Percentiles rank a stretch among this genome's conserved stretches.
phyloP scores from a whole-genome alignment of 2,797 vertebrate species.

The Falco cherrug region DNA sequence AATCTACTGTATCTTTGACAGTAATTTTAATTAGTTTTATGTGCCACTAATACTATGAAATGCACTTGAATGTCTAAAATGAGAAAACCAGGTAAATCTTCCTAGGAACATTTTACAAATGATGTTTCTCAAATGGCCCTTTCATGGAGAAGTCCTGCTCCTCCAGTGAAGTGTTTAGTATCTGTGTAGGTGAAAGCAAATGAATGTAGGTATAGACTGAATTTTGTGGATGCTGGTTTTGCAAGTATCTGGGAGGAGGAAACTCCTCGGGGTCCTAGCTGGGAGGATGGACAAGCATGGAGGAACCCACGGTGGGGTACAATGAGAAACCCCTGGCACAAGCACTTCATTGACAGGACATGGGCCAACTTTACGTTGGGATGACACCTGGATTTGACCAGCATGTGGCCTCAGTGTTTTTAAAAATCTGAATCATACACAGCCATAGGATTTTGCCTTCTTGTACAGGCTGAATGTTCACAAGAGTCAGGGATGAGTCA shows the following conservation, averaged over 20 bases:
- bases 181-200: not conserved
- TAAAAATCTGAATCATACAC: not conserved
- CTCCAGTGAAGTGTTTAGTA: not conserved
- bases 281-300: not conserved
- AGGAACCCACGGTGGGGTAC: fast-evolving
- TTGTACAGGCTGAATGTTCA: not conserved
- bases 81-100: not conserved
- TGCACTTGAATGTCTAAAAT: not conserved
- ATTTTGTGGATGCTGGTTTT: not conserved
- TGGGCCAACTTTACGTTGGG: not conserved
- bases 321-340: not conserved
- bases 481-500: not conserved
- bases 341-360: not conserved
- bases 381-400: not conserved
- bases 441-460: not conserved
- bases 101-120: not conserved
- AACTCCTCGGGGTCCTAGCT: not conserved
- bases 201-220: not conserved
- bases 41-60: not conserved
- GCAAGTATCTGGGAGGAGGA: not conserved
- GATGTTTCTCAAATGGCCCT: not conserved
- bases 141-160: not conserved
- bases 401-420: not conserved
- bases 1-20: not conserved
- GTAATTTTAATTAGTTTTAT: not conserved